Evolutionary conservation across 2,113 vertebrate genomes (phyloP).

Genomic region (Glaucidium brasilianum): DNA sequence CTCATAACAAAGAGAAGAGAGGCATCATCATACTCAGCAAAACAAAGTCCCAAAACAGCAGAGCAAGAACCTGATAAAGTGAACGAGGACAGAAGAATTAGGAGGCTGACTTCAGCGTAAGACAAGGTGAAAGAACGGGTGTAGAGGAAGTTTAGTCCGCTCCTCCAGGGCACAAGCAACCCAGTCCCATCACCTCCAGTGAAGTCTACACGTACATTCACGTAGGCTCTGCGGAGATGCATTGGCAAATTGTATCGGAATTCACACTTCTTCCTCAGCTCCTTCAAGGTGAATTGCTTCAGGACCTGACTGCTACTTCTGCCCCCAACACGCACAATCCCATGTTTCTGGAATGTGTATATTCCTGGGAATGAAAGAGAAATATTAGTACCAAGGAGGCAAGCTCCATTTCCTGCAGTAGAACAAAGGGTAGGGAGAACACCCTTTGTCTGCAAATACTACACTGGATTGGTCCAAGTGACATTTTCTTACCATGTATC

Average conservation of each 20-base stretch:
- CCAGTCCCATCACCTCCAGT: not conserved
- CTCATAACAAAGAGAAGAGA: not conserved
- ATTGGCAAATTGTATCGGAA: constrained; percentile 60
- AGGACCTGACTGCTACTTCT: constrained; percentile 87
- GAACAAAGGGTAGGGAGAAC: not conserved
- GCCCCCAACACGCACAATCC: constrained; percentile 89
- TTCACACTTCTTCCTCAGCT: constrained; percentile 68
- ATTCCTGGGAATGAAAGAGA: constrained; percentile 78
- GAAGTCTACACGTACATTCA: constrained; percentile 67
- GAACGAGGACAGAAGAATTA: not conserved
- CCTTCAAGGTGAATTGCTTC: constrained; percentile 81
- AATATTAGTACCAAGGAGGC: not conserved
- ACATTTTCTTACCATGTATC: not conserved
- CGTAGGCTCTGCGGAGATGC: constrained; percentile 71
- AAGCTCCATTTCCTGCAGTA: not conserved
- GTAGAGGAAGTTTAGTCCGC: not conserved
- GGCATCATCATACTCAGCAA: not conserved
- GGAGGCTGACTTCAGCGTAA: not conserved
- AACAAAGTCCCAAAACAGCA: not conserved
- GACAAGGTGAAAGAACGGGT: not conserved
- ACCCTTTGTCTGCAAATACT: not conserved
- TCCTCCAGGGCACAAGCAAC: not conserved
- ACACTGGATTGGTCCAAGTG: not conserved
- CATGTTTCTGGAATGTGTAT: constrained; percentile 71
- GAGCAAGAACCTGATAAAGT: not conserved